Evolutionary conservation across 2,888 invertebrate species (phyloP), one percentile per base, ranked within the genome.

Genomic region (Harpalus rufipes): DNA sequence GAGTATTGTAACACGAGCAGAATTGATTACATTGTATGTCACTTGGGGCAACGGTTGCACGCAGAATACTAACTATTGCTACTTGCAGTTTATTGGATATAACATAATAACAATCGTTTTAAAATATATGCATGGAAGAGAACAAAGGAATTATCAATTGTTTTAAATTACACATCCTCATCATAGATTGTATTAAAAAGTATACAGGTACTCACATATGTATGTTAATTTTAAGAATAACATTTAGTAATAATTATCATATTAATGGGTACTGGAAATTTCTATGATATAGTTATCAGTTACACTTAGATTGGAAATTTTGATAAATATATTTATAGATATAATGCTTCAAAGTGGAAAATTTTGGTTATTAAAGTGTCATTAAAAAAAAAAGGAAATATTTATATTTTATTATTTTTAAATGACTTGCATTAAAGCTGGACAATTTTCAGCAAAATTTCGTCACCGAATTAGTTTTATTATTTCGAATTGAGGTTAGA

Each of bases 1-100:
- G 92, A 88, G 92, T 91, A 88, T 88, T 84, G 84, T 85, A 86
- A 82, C 84, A 82, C 58, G 74, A 68, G 44, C 74, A 8, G 39
- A 25, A 82, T 85, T 72, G 76, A 78, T 85, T 74, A 84, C 44
- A 51, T 76, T 76, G 76, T 56, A 12, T 56, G 6, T 18, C 21
- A 78, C 14, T 58, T 78, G 78, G 25, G 58, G 44, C 78, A 51
- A 44, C 56, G 76, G 56, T 16, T 51, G 51, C 16, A 76, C 21
- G 18, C 16, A 16, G 10, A 76, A 39, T n/a, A 78, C 44, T 59
- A 25, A 56, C 58, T 59, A 78, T 76, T 84, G 61, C 79, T 32
- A 76, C 41, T 65, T 65, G 74, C 51, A 21, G 18, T 63, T 85
- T 85, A 41, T 12, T 12, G 18, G 14, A 21, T 63, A 21, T 21